Base-by-base conservation (phyloP, 2,113 vertebrate genomes). In the Rhinolophus ferrumequinum region DNA sequence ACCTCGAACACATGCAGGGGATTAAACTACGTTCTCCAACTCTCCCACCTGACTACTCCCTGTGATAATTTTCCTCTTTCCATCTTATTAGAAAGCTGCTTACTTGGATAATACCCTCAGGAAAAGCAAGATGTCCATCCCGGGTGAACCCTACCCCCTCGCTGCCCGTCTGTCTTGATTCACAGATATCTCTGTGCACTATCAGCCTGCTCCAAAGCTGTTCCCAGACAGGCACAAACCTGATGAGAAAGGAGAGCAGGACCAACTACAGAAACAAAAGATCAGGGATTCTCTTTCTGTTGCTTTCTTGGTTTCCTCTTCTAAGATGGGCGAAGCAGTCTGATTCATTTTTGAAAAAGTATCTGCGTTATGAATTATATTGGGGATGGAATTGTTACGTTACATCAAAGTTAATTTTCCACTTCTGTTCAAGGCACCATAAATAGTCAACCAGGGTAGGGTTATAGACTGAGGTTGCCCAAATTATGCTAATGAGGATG, bases 381-480 rank as follows among this genome's bases (percentile, higher is more conserved):
- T 47, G 77, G 70, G 95, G 88, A 92, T 94, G 79, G 93, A 97
- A 97, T 75, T 94, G 96, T 98, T 97, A 92, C 91, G 97, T 98
- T 97, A 97, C 97, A 98, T 98, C 98, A 95, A 94, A 98, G 97
- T 97, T 98, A 98, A 97, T 98, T 98, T 97, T 97, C 73, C 33
- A 97, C 52, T 70, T 93, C 97, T 35, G 12, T 97, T 97, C 92
- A 96, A 96, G 97, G 94, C 50, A 86, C 98, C 97, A 90, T 97
- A 98, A 98, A 98, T 98, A 98, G 98, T 97, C 98, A 98, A 95
- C 76, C 75, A 56, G 95, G 76, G 94, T 97, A 76, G 93, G 97
- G 97, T 97, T 85, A 81, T 72, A 73, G 97, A 94, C 98, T 94
- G 97, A 98, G 98, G 98, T 96, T 83, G 84, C 95, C 96, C 92